These are phyloP conservation scores for Mythimna pallens DNA, from an alignment of 2,888 invertebrate species.

Conservation along the genomic window DNA sequence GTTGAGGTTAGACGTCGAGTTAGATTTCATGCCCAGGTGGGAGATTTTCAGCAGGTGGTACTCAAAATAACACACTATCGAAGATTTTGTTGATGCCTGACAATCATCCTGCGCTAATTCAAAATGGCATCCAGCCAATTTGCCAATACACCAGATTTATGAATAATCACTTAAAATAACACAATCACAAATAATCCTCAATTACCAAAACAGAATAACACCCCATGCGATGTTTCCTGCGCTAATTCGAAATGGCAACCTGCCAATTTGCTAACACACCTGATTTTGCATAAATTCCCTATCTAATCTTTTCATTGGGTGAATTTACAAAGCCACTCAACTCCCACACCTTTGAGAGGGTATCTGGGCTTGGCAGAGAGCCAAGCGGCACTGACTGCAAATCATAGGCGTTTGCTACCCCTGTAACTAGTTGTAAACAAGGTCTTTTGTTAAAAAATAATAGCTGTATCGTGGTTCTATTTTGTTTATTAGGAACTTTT, in stretches of 20 bases:
- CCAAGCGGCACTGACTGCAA: slow-evolving; percentile 67
- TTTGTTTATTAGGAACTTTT: neutral
- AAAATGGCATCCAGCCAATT: too few species aligned
- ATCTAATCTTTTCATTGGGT: slow-evolving; percentile 69
- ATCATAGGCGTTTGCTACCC: slow-evolving; percentile 64
- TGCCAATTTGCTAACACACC: slow-evolving; percentile 64
- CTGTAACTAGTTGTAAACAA: slow-evolving; percentile 71
- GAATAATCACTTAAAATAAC: neutral
- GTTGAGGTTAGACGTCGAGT: neutral
- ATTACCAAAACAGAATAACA: slow-evolving; percentile 20
- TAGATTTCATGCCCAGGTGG: neutral
- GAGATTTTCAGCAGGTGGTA: neutral
- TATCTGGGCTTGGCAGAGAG: slow-evolving; percentile 65
- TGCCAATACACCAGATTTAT: slow-evolving; percentile 36
- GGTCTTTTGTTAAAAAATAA: slow-evolving; percentile 40
- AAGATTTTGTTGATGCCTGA: too few species aligned
- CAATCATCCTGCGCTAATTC: too few species aligned
- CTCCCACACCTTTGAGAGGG: slow-evolving; percentile 59
- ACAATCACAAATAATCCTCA: neutral
- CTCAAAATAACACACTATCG: too few species aligned
- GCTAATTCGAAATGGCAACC: slow-evolving; percentile 56
- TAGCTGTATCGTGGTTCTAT: neutral
- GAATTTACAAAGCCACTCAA: slow-evolving; percentile 64
- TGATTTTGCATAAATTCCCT: slow-evolving; percentile 65
- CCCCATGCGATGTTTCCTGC: slow-evolving; percentile 10